A percentile compares a stretch with the other conserved stretches of the same genome.
These are phyloP conservation scores for Zaprionus ghesquierei DNA, from an alignment of 1,140 invertebrate genomes.

Conservation along the genomic window DNA sequence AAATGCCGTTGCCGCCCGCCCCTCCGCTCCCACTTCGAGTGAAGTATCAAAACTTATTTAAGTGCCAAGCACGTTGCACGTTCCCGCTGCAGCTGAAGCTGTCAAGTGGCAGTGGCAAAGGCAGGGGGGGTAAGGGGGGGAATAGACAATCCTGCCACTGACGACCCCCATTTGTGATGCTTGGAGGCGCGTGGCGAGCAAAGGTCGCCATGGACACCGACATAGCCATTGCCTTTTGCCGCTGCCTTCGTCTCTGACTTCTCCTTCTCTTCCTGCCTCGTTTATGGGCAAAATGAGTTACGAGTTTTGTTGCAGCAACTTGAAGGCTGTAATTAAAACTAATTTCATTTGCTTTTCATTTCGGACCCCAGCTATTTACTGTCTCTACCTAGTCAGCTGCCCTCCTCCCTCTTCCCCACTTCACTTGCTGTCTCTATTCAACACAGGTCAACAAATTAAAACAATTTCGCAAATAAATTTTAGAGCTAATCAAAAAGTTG, in stretches of 20 bases:
- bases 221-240: background rate
- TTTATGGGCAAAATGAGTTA: conserved; percentile 75
- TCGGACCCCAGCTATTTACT: conserved; percentile 37
- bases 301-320: conserved; percentile 72
- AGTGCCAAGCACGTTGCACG: conserved; percentile 77
- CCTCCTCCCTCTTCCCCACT: background rate
- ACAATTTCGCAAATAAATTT: background rate
- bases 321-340: conserved; percentile 78
- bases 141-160: conserved; percentile 53
- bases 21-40: conserved; percentile 1
- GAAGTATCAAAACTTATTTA: conserved; percentile 74
- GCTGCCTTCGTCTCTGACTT: conserved; percentile 18
- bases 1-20: conserved; percentile 46
- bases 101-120: conserved; percentile 12
- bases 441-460: conserved; percentile 3
- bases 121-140: conserved; percentile 29
- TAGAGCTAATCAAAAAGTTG: background rate
- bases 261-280: conserved; percentile 29
- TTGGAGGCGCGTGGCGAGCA: conserved; percentile 17
- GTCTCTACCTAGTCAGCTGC: conserved; percentile 7
- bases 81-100: conserved; percentile 45
- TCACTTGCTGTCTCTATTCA: background rate
- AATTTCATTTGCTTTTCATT: conserved; percentile 75
- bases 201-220: conserved; percentile 37
- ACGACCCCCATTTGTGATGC: conserved; percentile 67